Evolutionary conservation across 2,888 invertebrate species (phyloP).

Genomic region (Tiliacea aurago): DNA sequence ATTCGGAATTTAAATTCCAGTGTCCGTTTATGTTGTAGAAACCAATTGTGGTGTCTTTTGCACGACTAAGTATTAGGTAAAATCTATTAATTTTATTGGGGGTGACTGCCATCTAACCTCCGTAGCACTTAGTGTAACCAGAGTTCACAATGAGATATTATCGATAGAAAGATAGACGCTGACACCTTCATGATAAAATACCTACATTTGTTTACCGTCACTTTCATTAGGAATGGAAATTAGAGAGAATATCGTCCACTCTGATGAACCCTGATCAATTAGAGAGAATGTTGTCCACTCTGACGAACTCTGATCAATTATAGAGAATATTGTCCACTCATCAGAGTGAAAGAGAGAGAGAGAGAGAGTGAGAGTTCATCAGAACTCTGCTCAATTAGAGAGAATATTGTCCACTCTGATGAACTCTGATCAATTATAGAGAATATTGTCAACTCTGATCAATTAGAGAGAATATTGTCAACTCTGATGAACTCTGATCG

Average conservation of each 20-base stretch:
- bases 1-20: conserved; percentile 37
- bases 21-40: conserved; percentile 24
- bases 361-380: no score
- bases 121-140: conserved; percentile 24
- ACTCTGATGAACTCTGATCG: not conserved
- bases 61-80: conserved; percentile 26
- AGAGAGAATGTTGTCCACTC: not conserved
- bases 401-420: not conserved
- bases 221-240: conserved; percentile 9
- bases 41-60: conserved; percentile 37
- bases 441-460: no score
- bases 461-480: no score
- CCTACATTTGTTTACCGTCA: not conserved
- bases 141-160: conserved; percentile 33
- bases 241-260: not conserved
- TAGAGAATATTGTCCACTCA: not conserved
- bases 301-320: not conserved
- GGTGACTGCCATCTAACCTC: conserved; percentile 24
- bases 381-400: no score
- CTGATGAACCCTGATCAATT: not conserved
- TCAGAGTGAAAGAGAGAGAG: no score
- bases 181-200: conserved; percentile 27
- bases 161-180: conserved; percentile 16
- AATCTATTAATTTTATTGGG: conserved; percentile 43
- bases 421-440: no score